Evolutionary conservation across 1,140 invertebrate species (phyloP), one percentile per base, ranked within the genome.

Genomic region (Geopemphigus sp.): DNA sequence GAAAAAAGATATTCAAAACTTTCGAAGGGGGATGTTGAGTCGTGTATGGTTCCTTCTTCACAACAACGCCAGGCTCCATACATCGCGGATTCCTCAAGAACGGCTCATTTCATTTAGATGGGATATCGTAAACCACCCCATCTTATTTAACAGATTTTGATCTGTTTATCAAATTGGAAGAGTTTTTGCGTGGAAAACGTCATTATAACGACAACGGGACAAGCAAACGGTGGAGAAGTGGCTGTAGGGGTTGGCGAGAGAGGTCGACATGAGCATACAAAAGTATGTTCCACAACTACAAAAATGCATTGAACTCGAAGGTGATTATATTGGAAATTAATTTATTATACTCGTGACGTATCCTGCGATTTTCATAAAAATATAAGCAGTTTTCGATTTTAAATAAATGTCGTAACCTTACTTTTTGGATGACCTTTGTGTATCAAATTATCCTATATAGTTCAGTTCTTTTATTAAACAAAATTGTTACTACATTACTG

Each of bases 31-130:
- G 14, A 61, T 61, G 59, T 61, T 61, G 19, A 29, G 12, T 2
- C 5, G 14, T n/a, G 53, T 14, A 50, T 5, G 5, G 1, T 29
- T 12, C 61, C 76, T 84, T 14, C 73, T 83, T 29, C 83, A 85
- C 78, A 85, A 86, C 82, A 86, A 86, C 73, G 84, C 84, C n/a
- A 81, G 82, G 54, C 84, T 83, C 24, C 84, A 86, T 76, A 76
- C 81, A 50, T 81, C 82, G 57, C 22, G 24, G 22, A 5, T 50
- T 47, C 84, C 83, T 29, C 54, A 81, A 29, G 72, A 81, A 4
- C 63, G 81, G 26, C 68, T 83, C 73, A 57, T 22, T n/a, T 53
- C 45, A 56, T 82, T 85, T 50, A 82, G 82, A 73, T 85, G 83
- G 83, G 84, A 86, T 80, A 81, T 82, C 63, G 81, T 86, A 19